phyloP scores from a whole-genome alignment of 2,113 vertebrate species.

The Cololabis saira region DNA sequence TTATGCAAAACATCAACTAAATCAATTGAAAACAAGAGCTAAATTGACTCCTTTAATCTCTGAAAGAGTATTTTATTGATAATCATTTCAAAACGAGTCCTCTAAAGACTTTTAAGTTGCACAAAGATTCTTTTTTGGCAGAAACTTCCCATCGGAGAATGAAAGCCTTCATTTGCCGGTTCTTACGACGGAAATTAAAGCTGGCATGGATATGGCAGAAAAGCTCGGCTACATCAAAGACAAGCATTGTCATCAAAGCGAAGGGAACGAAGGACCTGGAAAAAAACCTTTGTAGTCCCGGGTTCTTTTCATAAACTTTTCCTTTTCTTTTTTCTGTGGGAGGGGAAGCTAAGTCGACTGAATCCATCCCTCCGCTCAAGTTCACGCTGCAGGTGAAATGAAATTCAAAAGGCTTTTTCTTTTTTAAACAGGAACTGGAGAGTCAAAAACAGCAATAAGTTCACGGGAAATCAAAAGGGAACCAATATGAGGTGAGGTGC shows the following conservation, averaged over 20 bases:
- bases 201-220: conserved; percentile 36
- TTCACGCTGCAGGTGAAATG: too few relatives aligned
- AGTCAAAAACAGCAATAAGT: conserved; percentile 33
- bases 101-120: conserved; percentile 14
- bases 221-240: conserved; percentile 62
- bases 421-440: not conserved
- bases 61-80: too few relatives aligned
- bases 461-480: conserved; percentile 55
- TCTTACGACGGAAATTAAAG: conserved; percentile 41
- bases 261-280: conserved; percentile 9
- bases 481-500: conserved; percentile 27
- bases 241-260: conserved; percentile 55
- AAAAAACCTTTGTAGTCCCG: conserved; percentile 56
- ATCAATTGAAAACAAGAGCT: not conserved
- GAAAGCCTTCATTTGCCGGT: conserved; percentile 38
- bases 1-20: too few relatives aligned
- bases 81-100: not conserved
- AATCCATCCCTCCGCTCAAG: too few relatives aligned
- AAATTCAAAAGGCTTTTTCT: too few relatives aligned
- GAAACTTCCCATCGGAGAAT: not conserved
- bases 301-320: conserved; percentile 18
- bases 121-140: conserved; percentile 23
- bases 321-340: not conserved
- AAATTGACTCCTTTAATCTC: conserved; percentile 1
- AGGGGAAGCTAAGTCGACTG: conserved; percentile 7